Conservation (phyloP, 1,140 invertebrate genomes). For the Sycobia sp. region DNA sequence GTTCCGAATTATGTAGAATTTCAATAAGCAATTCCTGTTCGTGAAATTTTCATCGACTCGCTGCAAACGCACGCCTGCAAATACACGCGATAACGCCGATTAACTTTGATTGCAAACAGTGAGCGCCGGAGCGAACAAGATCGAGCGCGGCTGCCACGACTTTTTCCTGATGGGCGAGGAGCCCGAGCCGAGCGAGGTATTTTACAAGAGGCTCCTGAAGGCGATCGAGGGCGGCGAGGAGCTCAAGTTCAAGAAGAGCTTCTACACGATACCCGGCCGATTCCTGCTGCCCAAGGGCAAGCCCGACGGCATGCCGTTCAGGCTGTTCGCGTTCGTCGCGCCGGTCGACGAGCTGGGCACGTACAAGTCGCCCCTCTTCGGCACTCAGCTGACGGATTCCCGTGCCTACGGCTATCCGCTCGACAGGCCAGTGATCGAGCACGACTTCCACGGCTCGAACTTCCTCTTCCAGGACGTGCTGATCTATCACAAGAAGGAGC, state of each 20-base stretch:
- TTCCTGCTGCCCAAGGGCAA: conserved; percentile 72
- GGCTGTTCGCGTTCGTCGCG: conserved; percentile 70
- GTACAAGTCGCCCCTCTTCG: conserved; percentile 48
- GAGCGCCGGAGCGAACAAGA: conserved; percentile 50
- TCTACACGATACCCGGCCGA: conserved; percentile 67
- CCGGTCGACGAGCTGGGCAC: conserved; percentile 49
- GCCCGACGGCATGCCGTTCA: conserved; percentile 67
- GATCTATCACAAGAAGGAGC: conserved; percentile 67
- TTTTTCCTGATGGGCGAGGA: conserved; percentile 51
- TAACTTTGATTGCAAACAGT: no score
- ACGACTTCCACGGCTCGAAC: conserved; percentile 68
- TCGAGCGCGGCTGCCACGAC: conserved; percentile 54
- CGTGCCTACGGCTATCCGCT: conserved; percentile 71
- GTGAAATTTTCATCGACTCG: no score
- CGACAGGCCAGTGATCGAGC: conserved; percentile 65
- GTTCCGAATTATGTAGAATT: no score
- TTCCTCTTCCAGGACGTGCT: conserved; percentile 70
- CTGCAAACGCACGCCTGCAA: no score
- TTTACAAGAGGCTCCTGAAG: conserved; percentile 45
- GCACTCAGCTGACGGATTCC: conserved; percentile 43
- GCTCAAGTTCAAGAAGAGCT: conserved; percentile 38
- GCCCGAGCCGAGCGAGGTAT: conserved; percentile 46
- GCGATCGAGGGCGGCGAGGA: conserved; percentile 43
- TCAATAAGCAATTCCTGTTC: no score
- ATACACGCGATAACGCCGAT: no score